phyloP scores from a whole-genome alignment of 2,888 invertebrate species.

The Chloroclystis v-ata region DNA sequence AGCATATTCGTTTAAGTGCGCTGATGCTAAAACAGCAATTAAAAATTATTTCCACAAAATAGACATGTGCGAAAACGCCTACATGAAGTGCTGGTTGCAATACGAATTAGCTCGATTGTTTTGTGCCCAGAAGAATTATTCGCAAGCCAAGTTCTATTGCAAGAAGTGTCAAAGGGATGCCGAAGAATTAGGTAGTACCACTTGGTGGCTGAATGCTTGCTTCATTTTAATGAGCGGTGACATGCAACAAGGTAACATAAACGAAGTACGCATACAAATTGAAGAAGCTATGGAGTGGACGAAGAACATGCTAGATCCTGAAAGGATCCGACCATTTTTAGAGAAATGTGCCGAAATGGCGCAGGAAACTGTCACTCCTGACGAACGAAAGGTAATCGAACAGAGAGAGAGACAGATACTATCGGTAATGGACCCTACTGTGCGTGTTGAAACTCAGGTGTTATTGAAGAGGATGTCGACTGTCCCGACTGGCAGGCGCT shows the following conservation, averaged over 20 bases:
- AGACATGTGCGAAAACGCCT: conserved; percentile 69
- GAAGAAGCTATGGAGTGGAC: conserved; percentile 66
- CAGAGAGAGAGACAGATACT: conserved; percentile 57
- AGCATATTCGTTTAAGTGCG: conserved; percentile 65
- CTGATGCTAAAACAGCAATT: conserved; percentile 60
- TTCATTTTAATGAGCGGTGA: conserved; percentile 69
- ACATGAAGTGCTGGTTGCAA: conserved; percentile 70
- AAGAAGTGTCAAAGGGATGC: conserved; percentile 68
- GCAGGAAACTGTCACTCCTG: conserved; percentile 48
- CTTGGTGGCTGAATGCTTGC: conserved; percentile 69
- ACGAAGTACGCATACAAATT: conserved; percentile 64
- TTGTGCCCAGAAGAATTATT: conserved; percentile 64
- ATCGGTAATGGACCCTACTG: conserved; percentile 52
- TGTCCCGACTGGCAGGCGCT: conserved; percentile 58
- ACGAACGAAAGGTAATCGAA: conserved; percentile 60
- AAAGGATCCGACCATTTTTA: conserved; percentile 62
- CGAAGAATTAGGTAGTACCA: conserved; percentile 51
- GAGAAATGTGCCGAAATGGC: conserved; percentile 63
- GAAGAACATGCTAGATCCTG: conserved; percentile 61
- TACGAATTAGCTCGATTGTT: conserved; percentile 65
- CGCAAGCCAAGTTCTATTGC: conserved; percentile 66
- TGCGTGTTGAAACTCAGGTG: conserved; percentile 55
- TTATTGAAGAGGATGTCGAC: conserved; percentile 66
- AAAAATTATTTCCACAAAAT: conserved; percentile 51
- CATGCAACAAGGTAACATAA: conserved; percentile 70